These are phyloP conservation scores for Brenthis hecate DNA, from an alignment of 2,888 invertebrate species.

Conservation along the genomic window DNA sequence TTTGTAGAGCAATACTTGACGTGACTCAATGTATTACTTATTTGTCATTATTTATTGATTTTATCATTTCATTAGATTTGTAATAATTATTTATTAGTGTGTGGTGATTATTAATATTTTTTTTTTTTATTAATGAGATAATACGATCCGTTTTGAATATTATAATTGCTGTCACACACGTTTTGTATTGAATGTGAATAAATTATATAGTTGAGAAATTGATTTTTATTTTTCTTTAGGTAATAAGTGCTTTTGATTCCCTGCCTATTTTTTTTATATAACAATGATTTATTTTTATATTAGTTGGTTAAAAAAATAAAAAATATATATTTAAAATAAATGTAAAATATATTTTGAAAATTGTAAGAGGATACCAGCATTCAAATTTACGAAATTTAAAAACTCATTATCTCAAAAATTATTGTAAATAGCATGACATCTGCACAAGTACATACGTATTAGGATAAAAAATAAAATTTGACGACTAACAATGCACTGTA, in stretches of 20 bases:
- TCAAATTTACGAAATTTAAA: slow-evolving; percentile 6
- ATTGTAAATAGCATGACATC: neutral
- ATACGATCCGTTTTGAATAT: slow-evolving; percentile 63
- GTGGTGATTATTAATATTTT: slow-evolving; percentile 76
- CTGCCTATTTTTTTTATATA: too few relatives aligned
- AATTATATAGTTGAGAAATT: slow-evolving; percentile 75
- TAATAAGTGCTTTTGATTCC: neutral
- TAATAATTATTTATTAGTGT: slow-evolving; percentile 73
- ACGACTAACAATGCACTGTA: too few relatives aligned
- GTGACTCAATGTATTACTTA: slow-evolving; percentile 43
- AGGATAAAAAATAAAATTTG: too few relatives aligned
- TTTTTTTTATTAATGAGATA: slow-evolving; percentile 51
- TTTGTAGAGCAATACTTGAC: slow-evolving; percentile 54
- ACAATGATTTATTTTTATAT: too few relatives aligned
- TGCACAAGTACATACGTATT: neutral
- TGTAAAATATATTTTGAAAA: slow-evolving; percentile 18
- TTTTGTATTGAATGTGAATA: slow-evolving; percentile 83
- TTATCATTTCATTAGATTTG: slow-evolving; percentile 61
- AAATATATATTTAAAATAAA: slow-evolving; percentile 5
- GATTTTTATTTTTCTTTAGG: slow-evolving; percentile 43
- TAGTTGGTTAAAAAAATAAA: neutral
- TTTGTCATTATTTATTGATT: slow-evolving; percentile 61
- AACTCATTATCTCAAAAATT: neutral
- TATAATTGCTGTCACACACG: slow-evolving; percentile 74
- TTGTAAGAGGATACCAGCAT: slow-evolving; percentile 3